Evolutionary conservation across 1,140 invertebrate species (phyloP), one percentile per base, ranked within the genome.

Genomic region (Rhagoletis zephyria): DNA sequence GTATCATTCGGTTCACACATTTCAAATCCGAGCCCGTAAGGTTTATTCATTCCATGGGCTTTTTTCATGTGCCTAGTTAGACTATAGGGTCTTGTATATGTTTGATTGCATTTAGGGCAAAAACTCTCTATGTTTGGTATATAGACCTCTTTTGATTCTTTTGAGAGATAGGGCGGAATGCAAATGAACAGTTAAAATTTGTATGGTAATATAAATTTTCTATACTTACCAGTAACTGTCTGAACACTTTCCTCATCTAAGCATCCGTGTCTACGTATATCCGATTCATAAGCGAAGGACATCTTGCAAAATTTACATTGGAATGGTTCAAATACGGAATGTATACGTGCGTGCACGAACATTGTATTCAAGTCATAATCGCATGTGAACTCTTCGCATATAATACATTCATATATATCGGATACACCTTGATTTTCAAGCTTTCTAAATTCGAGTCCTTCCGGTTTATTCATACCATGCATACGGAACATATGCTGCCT

Each of bases 321-420:
- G 2, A 81, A 81, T 2, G 74, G 74, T 30, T 81, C 74, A 81
- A 48, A 81, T 30, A 81, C 48, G 5, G 45, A 56, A 81, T 81
- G 74, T 81, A 56, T 81, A 19, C 74, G 74, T 5, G 74, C 74
- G 19, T 81, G 74, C 9, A 81, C 48, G n/a, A 81, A 30, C 74
- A 81, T 81, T 16, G 74, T 56, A 56, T 56, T 81, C 16, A 81
- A 81, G 19, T 81, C 74, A 19, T 56, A 56, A 30, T 56, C 74
- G 19, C 48, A 81, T 2, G 74, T 81, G 48, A 81, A 81, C 51
- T 81, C 74, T 81, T 81, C 74, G 48, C 74, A 81, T 59, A 81
- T 30, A 3, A n/a, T 56, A 30, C 74, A 81, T 81, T 81, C 74
- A 10, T 81, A 81, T 56, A 56, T 16, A 19, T 81, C 74, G 1